Evolutionary conservation across 2,113 vertebrate species (phyloP).

Genomic region (Myrmophylax atrothorax): DNA sequence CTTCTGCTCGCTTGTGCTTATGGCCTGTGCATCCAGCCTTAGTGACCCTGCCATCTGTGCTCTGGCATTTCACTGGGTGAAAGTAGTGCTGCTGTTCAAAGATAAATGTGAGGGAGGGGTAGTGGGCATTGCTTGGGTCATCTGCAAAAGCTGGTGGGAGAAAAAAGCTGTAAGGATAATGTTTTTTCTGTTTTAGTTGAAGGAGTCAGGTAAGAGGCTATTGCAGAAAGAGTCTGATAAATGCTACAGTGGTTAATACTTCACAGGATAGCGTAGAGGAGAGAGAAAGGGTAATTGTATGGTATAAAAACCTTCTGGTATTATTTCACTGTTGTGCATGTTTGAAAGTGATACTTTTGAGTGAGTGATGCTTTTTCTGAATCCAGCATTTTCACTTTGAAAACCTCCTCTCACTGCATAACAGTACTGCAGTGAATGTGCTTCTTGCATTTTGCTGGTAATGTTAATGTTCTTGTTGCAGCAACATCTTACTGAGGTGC

Average conservation of each 20-base stretch:
- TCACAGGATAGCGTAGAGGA: background rate
- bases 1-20: fast-evolving
- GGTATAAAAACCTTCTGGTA: background rate
- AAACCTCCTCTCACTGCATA: background rate
- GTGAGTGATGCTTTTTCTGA: background rate
- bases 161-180: background rate
- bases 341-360: background rate
- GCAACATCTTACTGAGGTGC: background rate
- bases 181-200: background rate
- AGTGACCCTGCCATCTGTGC: background rate
- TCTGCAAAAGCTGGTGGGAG: background rate
- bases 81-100: background rate
- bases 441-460: background rate
- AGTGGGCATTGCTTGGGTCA: fast-evolving
- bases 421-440: background rate
- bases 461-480: background rate
- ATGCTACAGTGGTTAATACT: background rate
- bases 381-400: background rate
- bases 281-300: background rate
- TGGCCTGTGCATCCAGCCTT: background rate
- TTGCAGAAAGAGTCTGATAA: background rate
- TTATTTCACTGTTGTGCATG: background rate
- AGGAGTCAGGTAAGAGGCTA: background rate
- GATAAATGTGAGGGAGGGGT: background rate
- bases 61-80: background rate